Conservation (phyloP, 1,140 invertebrate genomes). For the Macrostomum lignano region DNA sequence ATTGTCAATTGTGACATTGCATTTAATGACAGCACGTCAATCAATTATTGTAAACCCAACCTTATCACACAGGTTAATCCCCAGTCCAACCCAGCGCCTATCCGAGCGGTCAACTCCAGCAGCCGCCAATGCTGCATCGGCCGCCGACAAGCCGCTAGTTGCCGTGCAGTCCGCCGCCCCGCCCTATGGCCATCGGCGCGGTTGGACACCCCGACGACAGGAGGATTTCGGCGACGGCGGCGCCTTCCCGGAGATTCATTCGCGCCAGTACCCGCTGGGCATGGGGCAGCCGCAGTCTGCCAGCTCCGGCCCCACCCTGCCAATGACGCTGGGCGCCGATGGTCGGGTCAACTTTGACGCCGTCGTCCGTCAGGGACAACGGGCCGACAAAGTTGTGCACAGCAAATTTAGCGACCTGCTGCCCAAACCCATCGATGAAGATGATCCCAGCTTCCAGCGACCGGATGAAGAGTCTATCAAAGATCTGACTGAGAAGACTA, state of each 20-base stretch:
- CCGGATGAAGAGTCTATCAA: conserved; percentile 54
- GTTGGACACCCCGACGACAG: conserved; percentile 58
- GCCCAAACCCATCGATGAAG: conserved; percentile 60
- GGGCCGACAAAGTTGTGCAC: conserved; percentile 45
- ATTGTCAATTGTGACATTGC: too few relatives aligned
- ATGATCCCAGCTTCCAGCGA: conserved; percentile 55
- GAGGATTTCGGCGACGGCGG: conserved; percentile 72
- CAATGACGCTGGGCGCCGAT: conserved; percentile 58
- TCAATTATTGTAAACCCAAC: too few relatives aligned
- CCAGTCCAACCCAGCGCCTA: too few relatives aligned
- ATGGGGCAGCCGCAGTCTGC: conserved; percentile 36
- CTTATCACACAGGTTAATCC: too few relatives aligned
- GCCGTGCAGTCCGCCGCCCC: not conserved
- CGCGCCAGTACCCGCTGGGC: conserved; percentile 75
- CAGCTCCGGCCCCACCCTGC: conserved; percentile 68
- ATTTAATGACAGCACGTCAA: too few relatives aligned
- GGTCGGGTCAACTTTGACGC: conserved; percentile 82
- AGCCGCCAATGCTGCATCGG: too few relatives aligned
- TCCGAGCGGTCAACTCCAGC: too few relatives aligned
- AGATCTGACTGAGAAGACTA: conserved; percentile 35
- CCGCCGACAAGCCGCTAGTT: too few relatives aligned
- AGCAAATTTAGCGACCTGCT: conserved; percentile 71
- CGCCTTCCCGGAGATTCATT: conserved; percentile 83
- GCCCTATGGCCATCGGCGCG: conserved; percentile 47
- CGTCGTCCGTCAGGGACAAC: conserved; percentile 65